phyloP scores from a whole-genome alignment of 2,888 invertebrate species.

The Philonicus albiceps region DNA sequence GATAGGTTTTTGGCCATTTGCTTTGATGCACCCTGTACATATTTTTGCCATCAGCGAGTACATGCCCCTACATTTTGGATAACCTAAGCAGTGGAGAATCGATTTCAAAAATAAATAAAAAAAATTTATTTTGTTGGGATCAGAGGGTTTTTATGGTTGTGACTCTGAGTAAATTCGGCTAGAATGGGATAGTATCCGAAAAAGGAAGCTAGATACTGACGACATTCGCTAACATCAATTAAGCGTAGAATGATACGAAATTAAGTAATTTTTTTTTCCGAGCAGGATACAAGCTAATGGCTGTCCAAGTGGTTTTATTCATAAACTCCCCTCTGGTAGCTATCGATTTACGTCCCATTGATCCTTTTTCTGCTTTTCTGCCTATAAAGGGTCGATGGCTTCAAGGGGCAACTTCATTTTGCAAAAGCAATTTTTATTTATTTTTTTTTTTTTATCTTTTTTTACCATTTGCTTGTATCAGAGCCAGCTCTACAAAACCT shows the following conservation, averaged over 20 bases:
- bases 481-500: not conserved
- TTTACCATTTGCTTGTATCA: not conserved
- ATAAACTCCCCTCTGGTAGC: not conserved
- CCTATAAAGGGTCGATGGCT: not conserved
- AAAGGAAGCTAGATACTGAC: not conserved
- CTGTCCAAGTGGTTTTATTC: not conserved
- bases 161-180: not conserved
- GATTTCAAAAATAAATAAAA: not conserved
- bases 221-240: not conserved
- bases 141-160: not conserved
- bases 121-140: not conserved
- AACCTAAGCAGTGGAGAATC: not conserved
- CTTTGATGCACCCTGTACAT: not conserved
- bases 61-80: not conserved
- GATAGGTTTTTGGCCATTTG: not conserved
- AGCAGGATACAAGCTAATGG: not conserved
- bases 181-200: not conserved
- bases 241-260: not conserved
- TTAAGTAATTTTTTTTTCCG: not conserved
- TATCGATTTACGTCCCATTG: not conserved
- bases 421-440: not conserved
- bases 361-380: not conserved
- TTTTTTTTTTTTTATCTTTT: not conserved
- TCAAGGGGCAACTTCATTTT: not conserved
- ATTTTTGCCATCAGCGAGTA: slow-evolving; percentile 1